phyloP scores from a whole-genome alignment of 35 echinoderm and acorn worm species.

The Holothuria glaberrima region DNA sequence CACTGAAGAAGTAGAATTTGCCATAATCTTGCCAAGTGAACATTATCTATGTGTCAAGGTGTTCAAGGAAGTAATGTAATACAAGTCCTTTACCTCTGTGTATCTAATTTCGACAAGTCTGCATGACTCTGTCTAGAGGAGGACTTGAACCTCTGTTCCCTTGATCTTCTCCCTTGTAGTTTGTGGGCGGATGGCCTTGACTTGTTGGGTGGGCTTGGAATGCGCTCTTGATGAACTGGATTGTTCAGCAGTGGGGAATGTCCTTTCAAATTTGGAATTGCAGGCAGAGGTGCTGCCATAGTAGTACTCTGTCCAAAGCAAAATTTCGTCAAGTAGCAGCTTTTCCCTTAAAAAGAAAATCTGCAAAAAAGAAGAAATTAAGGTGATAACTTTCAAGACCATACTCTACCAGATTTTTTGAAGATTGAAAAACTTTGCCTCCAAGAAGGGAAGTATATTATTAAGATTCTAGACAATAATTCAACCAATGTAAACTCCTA shows the following conservation, averaged over 20 bases:
- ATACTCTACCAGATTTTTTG: too few species aligned
- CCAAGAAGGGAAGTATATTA: too few species aligned
- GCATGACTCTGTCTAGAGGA: slow-evolving; percentile 60
- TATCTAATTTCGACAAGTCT: slow-evolving; percentile 81
- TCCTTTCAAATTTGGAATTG: slow-evolving; percentile 73
- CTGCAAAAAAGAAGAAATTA: too few species aligned
- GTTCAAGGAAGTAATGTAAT: background rate
- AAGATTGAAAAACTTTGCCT: too few species aligned
- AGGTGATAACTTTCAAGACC: too few species aligned
- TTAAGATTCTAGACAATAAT: too few species aligned
- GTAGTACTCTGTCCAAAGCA: background rate
- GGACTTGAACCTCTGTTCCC: slow-evolving; percentile 68
- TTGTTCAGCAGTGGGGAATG: slow-evolving; percentile 63
- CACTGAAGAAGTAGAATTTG: too few species aligned
- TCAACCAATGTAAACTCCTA: too few species aligned
- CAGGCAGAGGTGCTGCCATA: slow-evolving; percentile 93
- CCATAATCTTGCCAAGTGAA: too few species aligned
- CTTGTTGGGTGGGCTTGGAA: slow-evolving; percentile 93
- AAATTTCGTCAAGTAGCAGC: too few species aligned
- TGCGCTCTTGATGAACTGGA: slow-evolving; percentile 73
- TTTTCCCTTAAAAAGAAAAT: too few species aligned
- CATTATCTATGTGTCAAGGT: too few species aligned
- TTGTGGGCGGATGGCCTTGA: slow-evolving; percentile 61
- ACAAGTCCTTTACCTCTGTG: slow-evolving; percentile 72
- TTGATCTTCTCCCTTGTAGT: slow-evolving; percentile 62